Evolutionary conservation across 2,888 invertebrate species (phyloP).

Genomic region (Gymnoscelis rufifasciata): DNA sequence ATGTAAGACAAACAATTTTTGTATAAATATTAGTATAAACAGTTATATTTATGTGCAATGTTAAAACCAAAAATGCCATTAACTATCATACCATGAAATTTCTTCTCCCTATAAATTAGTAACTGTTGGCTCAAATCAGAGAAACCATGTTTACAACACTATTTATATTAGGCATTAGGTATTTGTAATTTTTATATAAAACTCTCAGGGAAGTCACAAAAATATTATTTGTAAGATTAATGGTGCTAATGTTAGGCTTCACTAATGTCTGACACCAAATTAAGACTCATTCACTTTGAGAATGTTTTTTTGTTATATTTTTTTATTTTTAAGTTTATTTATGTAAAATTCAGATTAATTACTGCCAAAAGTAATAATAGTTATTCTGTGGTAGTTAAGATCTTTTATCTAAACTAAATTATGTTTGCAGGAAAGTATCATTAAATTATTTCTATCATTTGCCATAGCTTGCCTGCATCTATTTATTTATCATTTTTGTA

Average conservation of each 20-base stretch:
- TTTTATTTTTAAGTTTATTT: slow-evolving; percentile 77
- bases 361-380: slow-evolving; percentile 74
- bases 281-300: slow-evolving; percentile 74
- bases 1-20: slow-evolving; percentile 64
- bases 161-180: slow-evolving; percentile 77
- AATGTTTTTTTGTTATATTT: slow-evolving; percentile 72
- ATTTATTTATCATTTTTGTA: slow-evolving; percentile 72
- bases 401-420: slow-evolving; percentile 36
- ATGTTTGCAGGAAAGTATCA: slow-evolving; percentile 69
- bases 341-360: slow-evolving; percentile 69
- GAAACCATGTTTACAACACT: slow-evolving; percentile 64
- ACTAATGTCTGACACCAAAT: slow-evolving; percentile 77
- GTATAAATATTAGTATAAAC: slow-evolving; percentile 53
- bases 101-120: slow-evolving; percentile 51
- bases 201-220: slow-evolving; percentile 78
- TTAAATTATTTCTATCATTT: slow-evolving; percentile 70
- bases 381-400: slow-evolving; percentile 57
- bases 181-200: slow-evolving; percentile 78
- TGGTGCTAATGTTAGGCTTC: slow-evolving; percentile 77
- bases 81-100: slow-evolving; percentile 64
- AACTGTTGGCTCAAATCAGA: slow-evolving; percentile 75
- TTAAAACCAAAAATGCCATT: slow-evolving; percentile 77
- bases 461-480: slow-evolving; percentile 78
- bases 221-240: slow-evolving; percentile 74
- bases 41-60: slow-evolving; percentile 72